phyloP scores from a whole-genome alignment of 2,797 vertebrate genomes.

The Hylomyscus alleni region DNA sequence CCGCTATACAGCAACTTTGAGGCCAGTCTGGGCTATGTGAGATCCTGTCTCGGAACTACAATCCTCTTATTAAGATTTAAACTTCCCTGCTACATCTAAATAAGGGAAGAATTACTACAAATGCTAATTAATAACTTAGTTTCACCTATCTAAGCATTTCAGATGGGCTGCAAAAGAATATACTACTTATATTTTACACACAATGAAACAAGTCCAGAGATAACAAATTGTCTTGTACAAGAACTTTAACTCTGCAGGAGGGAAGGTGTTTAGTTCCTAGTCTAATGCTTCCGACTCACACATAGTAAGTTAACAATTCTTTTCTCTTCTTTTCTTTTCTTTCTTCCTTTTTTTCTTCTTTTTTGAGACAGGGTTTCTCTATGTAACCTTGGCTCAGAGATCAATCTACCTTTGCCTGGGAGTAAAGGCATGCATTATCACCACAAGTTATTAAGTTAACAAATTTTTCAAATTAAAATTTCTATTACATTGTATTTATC shows the following conservation, averaged over 20 bases:
- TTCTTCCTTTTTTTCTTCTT: not conserved
- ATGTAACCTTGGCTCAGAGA: not conserved
- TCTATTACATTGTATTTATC: no score
- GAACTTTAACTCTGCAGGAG: not conserved
- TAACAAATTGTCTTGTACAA: not conserved
- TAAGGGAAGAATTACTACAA: not conserved
- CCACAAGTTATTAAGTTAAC: not conserved
- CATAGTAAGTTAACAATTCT: not conserved
- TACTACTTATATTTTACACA: not conserved
- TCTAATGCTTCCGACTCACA: not conserved
- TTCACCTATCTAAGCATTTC: constrained; percentile 38
- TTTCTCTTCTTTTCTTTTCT: no score
- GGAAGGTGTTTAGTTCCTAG: not conserved
- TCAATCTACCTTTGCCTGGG: not conserved
- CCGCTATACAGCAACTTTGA: not conserved
- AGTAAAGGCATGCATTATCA: not conserved
- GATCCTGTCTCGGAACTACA: not conserved
- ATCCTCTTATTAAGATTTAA: constrained; percentile 44
- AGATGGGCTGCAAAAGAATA: not conserved
- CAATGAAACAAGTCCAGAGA: not conserved
- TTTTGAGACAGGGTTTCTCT: not conserved
- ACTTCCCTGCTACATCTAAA: not conserved
- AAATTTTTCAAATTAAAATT: not conserved
- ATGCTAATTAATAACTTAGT: not conserved
- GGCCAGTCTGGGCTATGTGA: not conserved